A percentile compares a stretch with the other conserved stretches of the same genome.
Evolutionary conservation across 2,888 invertebrate species (phyloP).

Genomic region (Pandemis corylana): DNA sequence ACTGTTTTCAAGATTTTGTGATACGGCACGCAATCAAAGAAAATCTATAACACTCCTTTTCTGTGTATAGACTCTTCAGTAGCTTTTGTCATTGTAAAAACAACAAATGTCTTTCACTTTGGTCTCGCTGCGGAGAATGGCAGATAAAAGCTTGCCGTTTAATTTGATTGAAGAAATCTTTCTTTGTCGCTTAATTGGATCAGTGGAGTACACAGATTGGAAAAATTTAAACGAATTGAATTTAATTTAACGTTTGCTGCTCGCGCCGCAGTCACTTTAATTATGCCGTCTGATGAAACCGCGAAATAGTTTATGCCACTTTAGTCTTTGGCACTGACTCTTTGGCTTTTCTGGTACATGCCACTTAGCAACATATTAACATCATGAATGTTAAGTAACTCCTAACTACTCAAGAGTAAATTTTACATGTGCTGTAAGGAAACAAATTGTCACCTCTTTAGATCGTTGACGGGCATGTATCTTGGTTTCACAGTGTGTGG

Average conservation of each 20-base stretch:
- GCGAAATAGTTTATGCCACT: background rate
- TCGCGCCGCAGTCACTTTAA: background rate
- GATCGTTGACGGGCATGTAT: no score
- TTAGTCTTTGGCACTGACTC: background rate
- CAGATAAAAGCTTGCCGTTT: constrained; percentile 36
- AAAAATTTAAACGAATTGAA: constrained; percentile 28
- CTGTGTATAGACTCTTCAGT: constrained; percentile 3
- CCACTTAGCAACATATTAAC: no score
- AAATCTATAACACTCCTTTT: background rate
- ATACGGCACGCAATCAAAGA: background rate
- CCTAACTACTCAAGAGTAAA: no score
- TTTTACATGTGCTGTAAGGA: no score
- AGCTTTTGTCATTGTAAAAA: constrained; percentile 25
- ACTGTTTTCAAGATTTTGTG: background rate
- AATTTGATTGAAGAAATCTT: constrained; percentile 42
- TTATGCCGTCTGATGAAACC: background rate
- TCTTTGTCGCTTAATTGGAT: constrained; percentile 41
- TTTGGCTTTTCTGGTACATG: no score
- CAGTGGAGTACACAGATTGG: constrained; percentile 36
- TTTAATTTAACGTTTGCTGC: constrained; percentile 23
- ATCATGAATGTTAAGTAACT: no score
- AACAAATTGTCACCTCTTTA: no score
- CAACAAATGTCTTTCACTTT: constrained; percentile 28
- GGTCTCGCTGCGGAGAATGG: constrained; percentile 14
- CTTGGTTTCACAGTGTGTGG: no score